Base-by-base conservation (phyloP, 2,888 invertebrate species). In the Pseudococcus jackbeardsleyi region DNA sequence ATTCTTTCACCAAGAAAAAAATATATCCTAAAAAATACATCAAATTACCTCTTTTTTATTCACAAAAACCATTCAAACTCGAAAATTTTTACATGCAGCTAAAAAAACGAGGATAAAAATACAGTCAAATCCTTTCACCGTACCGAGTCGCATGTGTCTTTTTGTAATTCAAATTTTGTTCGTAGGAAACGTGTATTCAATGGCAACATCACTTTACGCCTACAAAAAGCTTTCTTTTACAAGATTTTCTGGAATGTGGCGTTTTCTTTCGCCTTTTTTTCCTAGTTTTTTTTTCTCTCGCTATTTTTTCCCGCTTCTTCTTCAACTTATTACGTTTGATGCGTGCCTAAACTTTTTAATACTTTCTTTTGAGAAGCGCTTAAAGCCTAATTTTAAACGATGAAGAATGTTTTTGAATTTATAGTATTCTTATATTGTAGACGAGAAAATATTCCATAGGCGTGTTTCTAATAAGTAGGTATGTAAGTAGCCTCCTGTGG, bases 321-420 rank as follows among this genome's bases (percentile, higher is more conserved):
- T 33, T 33, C 17, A 72, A 72, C 72, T 72, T 72, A 33, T 72
- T 72, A 72, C 72, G 33, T 72, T 72, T 72, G 72, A 72, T 72
- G 72, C 72, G 72, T 72, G 72, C 72, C 72, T 72, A 33, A 72
- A 72, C 72, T 72, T 72, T 72, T 72, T 72, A 72, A 72, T 72
- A 72, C 72, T 33, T 72, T 72, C 33, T 72, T 72, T 33, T 33
- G 72, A 33, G 17, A 33, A 33, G 33, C 72, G 72, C 72, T 26
- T 33, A 33, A 72, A 26, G 72, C 72, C 72, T 72, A 72, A 72
- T 33, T 72, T 72, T 33, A 72, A 72, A 72, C 72, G 72, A 72
- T 72, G 72, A 33, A 72, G 72, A 72, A 72, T 72, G 72, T 72
- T 72, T 72, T 72, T 72, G 72, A 72, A 72, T 72, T 72, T 33